Evolutionary conservation across 2,888 invertebrate species (phyloP).

Genomic region (Ptilodon capucinus): DNA sequence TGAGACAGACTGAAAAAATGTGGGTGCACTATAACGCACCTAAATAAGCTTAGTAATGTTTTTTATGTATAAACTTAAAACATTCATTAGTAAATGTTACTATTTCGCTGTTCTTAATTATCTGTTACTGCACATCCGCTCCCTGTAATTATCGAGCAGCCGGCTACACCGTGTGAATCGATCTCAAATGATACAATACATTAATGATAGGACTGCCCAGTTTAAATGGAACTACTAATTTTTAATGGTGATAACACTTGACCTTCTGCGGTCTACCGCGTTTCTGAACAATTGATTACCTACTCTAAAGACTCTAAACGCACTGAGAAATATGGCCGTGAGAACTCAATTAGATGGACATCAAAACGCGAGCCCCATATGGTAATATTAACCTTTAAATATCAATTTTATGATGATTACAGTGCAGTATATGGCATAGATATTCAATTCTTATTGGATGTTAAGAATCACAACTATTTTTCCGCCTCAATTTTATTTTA

Average conservation of each 20-base stretch:
- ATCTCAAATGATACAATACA: background rate
- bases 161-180: background rate
- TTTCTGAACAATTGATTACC: slow-evolving; percentile 7
- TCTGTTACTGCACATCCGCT: no score
- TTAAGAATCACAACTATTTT: no score
- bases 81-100: no score
- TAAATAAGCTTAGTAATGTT: no score
- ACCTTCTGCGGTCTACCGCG: slow-evolving; percentile 21
- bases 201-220: background rate
- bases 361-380: background rate
- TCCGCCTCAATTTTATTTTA: no score
- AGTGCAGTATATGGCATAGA: background rate
- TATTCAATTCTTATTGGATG: background rate
- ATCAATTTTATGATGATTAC: background rate
- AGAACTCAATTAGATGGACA: background rate
- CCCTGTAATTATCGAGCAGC: no score
- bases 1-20: no score
- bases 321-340: slow-evolving; percentile 16
- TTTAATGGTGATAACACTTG: slow-evolving; percentile 13
- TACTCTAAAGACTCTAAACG: no score
- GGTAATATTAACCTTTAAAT: background rate
- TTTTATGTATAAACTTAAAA: no score
- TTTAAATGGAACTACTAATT: slow-evolving; percentile 1
- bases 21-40: no score
- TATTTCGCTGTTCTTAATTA: no score